Evolutionary conservation across 2,797 vertebrate genomes (phyloP).

Genomic region (Lepus oiostolus): DNA sequence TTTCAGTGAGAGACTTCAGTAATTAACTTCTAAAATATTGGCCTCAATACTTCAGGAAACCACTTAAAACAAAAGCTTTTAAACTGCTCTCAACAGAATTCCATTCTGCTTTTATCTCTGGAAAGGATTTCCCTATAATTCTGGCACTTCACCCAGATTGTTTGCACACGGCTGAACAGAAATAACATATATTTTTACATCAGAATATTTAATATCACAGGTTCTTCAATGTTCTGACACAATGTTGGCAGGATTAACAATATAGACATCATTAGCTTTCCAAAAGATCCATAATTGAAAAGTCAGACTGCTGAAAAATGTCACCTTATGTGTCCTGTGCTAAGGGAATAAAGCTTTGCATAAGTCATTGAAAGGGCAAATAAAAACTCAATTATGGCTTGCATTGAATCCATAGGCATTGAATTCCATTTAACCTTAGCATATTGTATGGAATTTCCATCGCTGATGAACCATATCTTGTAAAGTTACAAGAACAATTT

Average conservation of each 20-base stretch:
- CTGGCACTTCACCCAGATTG: slow-evolving; percentile 74
- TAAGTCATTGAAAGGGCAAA: slow-evolving; percentile 71
- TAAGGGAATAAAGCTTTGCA: slow-evolving; percentile 69
- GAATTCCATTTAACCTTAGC: neutral
- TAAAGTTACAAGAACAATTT: slow-evolving; percentile 59
- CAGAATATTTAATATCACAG: slow-evolving; percentile 78
- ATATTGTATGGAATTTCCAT: slow-evolving; percentile 36
- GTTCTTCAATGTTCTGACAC: slow-evolving; percentile 74
- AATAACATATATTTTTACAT: slow-evolving; percentile 81
- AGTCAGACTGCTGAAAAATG: slow-evolving; percentile 72
- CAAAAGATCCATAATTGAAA: slow-evolving; percentile 77
- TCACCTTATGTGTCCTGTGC: slow-evolving; percentile 62
- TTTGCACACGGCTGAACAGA: slow-evolving; percentile 76
- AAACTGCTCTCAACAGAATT: slow-evolving; percentile 66
- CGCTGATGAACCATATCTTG: neutral
- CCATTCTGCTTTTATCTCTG: slow-evolving; percentile 71
- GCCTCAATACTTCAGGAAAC: slow-evolving; percentile 63
- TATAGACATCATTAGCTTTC: slow-evolving; percentile 73
- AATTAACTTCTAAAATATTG: slow-evolving; percentile 79
- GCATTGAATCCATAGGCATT: neutral
- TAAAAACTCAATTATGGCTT: slow-evolving; percentile 61
- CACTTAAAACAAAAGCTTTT: slow-evolving; percentile 71
- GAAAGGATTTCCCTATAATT: slow-evolving; percentile 74
- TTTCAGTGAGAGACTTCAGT: slow-evolving; percentile 29
- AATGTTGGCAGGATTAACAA: slow-evolving; percentile 77